These are phyloP conservation scores for Callocephalon fimbriatum DNA, from an alignment of 2,113 vertebrate genomes.

Conservation along the genomic window DNA sequence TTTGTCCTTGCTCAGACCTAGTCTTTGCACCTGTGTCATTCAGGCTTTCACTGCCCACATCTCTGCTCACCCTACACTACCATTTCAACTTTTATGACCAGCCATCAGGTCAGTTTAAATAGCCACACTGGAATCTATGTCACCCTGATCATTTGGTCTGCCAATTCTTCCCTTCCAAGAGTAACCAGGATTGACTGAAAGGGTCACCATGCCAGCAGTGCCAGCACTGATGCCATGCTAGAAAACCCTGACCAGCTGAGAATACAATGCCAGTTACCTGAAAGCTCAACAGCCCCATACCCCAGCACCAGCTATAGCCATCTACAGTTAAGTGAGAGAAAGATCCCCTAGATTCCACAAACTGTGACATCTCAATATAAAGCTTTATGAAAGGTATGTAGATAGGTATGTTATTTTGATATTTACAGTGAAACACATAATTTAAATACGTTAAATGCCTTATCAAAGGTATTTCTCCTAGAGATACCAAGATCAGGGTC, in stretches of 20 bases:
- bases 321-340: background rate
- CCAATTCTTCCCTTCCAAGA: background rate
- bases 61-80: background rate
- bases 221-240: background rate
- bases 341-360: background rate
- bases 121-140: background rate
- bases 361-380: background rate
- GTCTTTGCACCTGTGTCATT: background rate
- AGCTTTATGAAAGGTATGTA: background rate
- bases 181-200: background rate
- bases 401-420: background rate
- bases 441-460: background rate
- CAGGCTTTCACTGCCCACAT: background rate
- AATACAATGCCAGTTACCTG: background rate
- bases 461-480: background rate
- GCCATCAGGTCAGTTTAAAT: background rate
- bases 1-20: background rate
- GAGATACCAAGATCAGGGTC: background rate
- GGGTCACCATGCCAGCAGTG: background rate
- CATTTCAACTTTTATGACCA: background rate
- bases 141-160: background rate
- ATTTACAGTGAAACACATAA: background rate
- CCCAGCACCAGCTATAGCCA: background rate
- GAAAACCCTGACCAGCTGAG: background rate
- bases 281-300: background rate